Base-by-base conservation (phyloP, 2,888 invertebrate genomes). In the Agonopterix heracliana region DNA sequence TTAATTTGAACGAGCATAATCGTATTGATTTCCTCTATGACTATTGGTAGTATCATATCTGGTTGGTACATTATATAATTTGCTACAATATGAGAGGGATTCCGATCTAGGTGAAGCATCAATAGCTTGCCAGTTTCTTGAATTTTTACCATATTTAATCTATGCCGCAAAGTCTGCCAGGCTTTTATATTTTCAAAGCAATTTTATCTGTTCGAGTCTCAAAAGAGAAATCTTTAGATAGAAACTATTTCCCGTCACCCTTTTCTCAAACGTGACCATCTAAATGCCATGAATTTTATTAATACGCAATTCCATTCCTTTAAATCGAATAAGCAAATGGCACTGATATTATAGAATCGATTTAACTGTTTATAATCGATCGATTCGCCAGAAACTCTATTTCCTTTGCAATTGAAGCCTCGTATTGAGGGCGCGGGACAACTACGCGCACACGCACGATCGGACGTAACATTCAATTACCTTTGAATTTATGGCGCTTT, bases 401-500 rank as follows among this genome's bases (percentile, higher is more conserved):
- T 52, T 52, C 49, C 47, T 49, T 36, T 44, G 43, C 36, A 48
- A 38, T 38, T 12, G 12, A 46, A 9, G 9, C 14, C 12, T 43
- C 8, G 38, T 52, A 52, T 49, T 45, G 36, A 46, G 49, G 47
- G 49, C 52, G 47, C 36, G 47, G 42, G 47, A 47, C 48, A 13
- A 26, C 34, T 41, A 41, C 41, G 41, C 47, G 47, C 44, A 44
- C 26, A 46, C 49, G 45, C 49, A 47, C 49, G 34, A 34, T 44
- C 34, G 13, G 40, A 40, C 43, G 34, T 45, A 42, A 45, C 45
- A 44, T 41, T 34, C 47, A 52, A 47, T 52, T 52, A 47, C 45
- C 34, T 47, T 14, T 50, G 51, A 51, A 55, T 48, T 54, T 54
- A 50, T 44, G 49, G 42, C 48, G 50, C 46, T 50, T 52, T 52